These are phyloP conservation scores for Stichopus horrens DNA, from an alignment of 53 echinoderm and acorn worm species.

Conservation along the genomic window DNA sequence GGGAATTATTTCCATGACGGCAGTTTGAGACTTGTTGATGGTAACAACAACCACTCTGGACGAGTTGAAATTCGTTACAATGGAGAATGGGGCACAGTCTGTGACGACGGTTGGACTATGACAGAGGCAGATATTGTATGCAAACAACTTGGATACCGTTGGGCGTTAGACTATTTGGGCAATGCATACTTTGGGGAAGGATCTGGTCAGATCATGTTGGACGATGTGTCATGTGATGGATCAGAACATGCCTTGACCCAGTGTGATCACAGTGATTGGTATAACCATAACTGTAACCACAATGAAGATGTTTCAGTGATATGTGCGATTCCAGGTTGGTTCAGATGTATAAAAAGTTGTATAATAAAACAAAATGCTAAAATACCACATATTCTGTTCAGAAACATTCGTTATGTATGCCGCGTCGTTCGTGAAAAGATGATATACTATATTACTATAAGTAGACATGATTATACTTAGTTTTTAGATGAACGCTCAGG, in stretches of 20 bases:
- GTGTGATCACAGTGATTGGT: not conserved
- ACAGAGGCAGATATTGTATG: not conserved
- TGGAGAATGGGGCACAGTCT: not conserved
- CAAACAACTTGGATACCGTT: constrained; percentile 11
- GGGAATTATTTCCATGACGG: not conserved
- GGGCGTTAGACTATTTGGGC: not conserved
- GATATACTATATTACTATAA: too few species aligned
- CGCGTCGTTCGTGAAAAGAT: too few species aligned
- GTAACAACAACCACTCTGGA: not conserved
- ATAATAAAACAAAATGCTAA: too few species aligned
- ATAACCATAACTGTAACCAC: constrained; percentile 4
- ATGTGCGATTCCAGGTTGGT: not conserved
- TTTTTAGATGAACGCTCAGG: too few species aligned
- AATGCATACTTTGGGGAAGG: not conserved
- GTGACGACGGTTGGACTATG: constrained; percentile 4
- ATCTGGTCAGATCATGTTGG: not conserved
- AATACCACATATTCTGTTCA: too few species aligned
- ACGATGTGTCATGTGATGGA: not conserved
- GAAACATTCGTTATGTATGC: too few species aligned
- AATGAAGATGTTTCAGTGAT: not conserved
- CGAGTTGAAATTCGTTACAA: not conserved
- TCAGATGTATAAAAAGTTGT: too few species aligned
- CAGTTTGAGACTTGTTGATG: not conserved
- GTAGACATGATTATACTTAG: too few species aligned
- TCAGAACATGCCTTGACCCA: not conserved